A percentile compares a stretch with the other conserved stretches of the same genome.
Conservation (phyloP, 37 sponge, comb jelly and placozoan genomes). For the Spongilla lacustris region DNA sequence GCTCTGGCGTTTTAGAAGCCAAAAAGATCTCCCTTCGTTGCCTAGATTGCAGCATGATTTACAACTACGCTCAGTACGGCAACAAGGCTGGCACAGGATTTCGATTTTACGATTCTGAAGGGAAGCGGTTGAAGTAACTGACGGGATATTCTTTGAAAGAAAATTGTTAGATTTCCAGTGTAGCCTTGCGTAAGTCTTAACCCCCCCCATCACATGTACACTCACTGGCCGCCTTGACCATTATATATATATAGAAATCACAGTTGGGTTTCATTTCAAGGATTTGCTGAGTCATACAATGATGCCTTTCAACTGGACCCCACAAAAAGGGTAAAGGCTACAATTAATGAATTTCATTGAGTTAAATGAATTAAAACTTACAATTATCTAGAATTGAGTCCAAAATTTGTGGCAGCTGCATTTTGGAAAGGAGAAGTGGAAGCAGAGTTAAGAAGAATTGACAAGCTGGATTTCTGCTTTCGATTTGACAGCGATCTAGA, state of each 20-base stretch:
- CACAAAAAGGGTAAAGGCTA: background rate
- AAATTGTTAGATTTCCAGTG: conserved; percentile 30
- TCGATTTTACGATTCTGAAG: background rate
- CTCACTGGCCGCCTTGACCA: too few species aligned
- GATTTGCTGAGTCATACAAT: too few species aligned
- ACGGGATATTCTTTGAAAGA: conserved; percentile 19
- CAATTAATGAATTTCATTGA: background rate
- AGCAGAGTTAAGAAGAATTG: conserved; percentile 22
- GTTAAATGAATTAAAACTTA: background rate
- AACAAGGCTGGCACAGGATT: conserved; percentile 27
- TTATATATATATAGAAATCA: background rate
- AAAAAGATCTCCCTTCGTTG: conserved; percentile 23
- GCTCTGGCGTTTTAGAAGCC: background rate
- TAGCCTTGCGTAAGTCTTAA: conserved; percentile 37
- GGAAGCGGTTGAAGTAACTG: conserved; percentile 29
- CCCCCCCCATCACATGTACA: too few species aligned
- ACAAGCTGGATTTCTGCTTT: background rate
- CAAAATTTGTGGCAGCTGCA: conserved; percentile 1
- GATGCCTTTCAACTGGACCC: conserved; percentile 15
- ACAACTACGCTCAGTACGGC: conserved; percentile 35
- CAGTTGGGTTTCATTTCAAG: conserved; percentile 20
- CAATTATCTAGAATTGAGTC: conserved; percentile 24
- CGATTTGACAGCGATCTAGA: conserved; percentile 27
- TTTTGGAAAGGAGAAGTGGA: conserved; percentile 48
- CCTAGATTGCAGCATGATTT: conserved; percentile 5